phyloP scores from a whole-genome alignment of 2,113 vertebrate genomes.

The Etheostoma spectabile region DNA sequence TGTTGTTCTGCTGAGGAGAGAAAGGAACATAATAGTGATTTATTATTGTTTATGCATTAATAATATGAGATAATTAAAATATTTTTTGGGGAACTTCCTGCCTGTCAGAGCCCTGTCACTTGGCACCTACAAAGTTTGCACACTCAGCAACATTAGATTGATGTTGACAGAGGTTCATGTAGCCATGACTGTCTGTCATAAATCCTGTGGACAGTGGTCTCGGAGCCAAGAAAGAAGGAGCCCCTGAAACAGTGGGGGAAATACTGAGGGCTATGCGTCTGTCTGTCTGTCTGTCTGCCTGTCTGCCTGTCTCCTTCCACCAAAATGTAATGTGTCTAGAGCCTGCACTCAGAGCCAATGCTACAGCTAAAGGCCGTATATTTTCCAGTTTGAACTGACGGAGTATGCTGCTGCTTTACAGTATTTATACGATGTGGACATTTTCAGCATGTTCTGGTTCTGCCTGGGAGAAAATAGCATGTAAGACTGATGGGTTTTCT shows the following conservation, averaged over 20 bases:
- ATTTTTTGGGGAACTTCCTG: no score
- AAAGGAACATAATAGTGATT: constrained; percentile 1
- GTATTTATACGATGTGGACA: constrained; percentile 55
- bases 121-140: constrained; percentile 16
- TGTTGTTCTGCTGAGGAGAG: constrained; percentile 82
- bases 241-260: constrained; percentile 33
- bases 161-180: constrained; percentile 62
- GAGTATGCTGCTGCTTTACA: constrained; percentile 51
- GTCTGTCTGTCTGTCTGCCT: constrained; percentile 27
- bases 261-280: constrained; percentile 21
- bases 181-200: constrained; percentile 60
- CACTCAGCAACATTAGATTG: constrained; percentile 40
- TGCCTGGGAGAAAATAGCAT: constrained; percentile 45
- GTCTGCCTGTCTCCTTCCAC: constrained; percentile 6
- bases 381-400: constrained; percentile 59
- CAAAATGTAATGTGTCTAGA: constrained; percentile 57
- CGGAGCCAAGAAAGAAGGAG: constrained; percentile 41
- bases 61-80: not conserved
- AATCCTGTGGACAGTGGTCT: constrained; percentile 48
- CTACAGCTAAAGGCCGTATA: constrained; percentile 46
- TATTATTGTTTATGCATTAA: not conserved
- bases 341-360: constrained; percentile 38
- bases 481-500: constrained; percentile 59
- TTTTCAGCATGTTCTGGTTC: constrained; percentile 58
- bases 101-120: not conserved